Evolutionary conservation across 2,888 invertebrate species (phyloP).

Genomic region (Cantharis nigra): DNA sequence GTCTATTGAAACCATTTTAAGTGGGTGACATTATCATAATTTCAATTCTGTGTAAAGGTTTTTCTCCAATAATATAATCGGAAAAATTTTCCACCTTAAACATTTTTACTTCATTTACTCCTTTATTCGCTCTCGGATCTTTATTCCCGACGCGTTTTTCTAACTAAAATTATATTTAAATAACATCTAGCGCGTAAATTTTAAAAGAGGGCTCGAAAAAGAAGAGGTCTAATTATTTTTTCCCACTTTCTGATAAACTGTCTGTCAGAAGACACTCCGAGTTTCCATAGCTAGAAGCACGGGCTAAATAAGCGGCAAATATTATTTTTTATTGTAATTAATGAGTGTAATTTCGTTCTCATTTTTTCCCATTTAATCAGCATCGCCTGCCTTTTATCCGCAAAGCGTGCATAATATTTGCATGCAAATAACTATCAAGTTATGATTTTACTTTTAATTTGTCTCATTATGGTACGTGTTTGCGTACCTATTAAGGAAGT

Average conservation of each 20-base stretch:
- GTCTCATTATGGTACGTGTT: neutral
- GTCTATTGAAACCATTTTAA: constrained; percentile 9
- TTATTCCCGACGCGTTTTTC: neutral
- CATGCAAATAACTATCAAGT: neutral
- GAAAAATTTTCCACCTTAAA: neutral
- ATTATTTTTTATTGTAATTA: neutral
- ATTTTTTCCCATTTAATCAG: neutral
- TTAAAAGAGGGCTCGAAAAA: constrained; percentile 34
- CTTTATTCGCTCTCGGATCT: neutral
- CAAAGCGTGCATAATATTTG: neutral
- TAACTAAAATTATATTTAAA: constrained; percentile 25
- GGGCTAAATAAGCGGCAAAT: constrained; percentile 12
- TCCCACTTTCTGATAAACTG: constrained; percentile 51
- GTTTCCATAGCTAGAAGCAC: constrained; percentile 23
- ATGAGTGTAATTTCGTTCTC: neutral
- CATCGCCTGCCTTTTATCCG: neutral
- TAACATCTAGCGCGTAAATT: constrained; percentile 20
- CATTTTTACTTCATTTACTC: neutral
- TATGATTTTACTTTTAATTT: neutral
- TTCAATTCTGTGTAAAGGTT: constrained; percentile 1
- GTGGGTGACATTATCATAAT: constrained; percentile 7
- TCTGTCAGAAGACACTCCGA: constrained; percentile 47
- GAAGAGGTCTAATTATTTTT: constrained; percentile 52
- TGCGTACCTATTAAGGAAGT: neutral
- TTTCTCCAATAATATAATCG: neutral